phyloP scores from a whole-genome alignment of 2,888 invertebrate species.

The Lasioglossum lativentre region DNA sequence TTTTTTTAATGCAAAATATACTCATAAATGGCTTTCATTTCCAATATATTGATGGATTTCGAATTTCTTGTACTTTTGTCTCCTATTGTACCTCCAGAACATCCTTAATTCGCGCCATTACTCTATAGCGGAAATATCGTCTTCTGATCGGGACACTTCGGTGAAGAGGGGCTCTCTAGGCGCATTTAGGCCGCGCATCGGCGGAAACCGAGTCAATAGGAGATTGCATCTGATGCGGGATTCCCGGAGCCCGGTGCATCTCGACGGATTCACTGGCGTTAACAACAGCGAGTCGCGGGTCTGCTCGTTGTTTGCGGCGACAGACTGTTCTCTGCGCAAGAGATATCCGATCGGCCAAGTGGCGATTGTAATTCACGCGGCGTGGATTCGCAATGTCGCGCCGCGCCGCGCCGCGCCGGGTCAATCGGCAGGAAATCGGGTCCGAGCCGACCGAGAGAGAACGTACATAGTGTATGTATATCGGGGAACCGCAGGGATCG shows the following conservation, averaged over 20 bases:
- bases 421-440: conserved; percentile 7
- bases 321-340: not conserved
- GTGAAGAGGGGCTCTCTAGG: not conserved
- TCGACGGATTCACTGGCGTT: conserved; percentile 1
- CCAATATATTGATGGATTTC: no score
- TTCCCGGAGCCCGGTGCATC: conserved; percentile 5
- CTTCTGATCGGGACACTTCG: not conserved
- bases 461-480: not conserved
- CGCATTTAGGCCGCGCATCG: not conserved
- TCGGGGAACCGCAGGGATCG: conserved; percentile 55
- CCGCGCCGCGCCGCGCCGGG: no score
- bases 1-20: no score
- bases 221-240: conserved; percentile 1
- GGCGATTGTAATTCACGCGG: conserved; percentile 20
- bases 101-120: no score
- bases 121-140: no score
- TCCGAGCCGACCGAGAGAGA: conserved; percentile 17
- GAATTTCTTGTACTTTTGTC: no score
- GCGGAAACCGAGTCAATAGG: conserved; percentile 6
- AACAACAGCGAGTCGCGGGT: not conserved
- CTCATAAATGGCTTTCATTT: no score
- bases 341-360: conserved; percentile 5
- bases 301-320: conserved; percentile 2
- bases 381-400: conserved; percentile 9
- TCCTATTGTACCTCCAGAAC: no score